phyloP scores from a whole-genome alignment of 1,140 invertebrate species.

The Copidosoma floridanum region DNA sequence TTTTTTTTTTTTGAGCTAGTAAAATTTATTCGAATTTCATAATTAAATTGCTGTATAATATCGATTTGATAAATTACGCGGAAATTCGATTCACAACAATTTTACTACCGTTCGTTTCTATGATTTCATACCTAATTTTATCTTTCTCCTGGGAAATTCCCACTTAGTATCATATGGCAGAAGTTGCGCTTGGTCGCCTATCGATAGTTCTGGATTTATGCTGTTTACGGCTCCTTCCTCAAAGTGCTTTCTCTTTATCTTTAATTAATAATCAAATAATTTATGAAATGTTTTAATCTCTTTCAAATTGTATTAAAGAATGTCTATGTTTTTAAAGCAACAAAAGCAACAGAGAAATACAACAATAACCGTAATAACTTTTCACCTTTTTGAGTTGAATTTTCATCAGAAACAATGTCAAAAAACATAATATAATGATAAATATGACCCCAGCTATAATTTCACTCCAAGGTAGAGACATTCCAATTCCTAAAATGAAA shows the following conservation, averaged over 20 bases:
- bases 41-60: no score
- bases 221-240: conserved; percentile 76
- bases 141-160: conserved; percentile 83
- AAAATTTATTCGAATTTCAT: no score
- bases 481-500: conserved; percentile 37
- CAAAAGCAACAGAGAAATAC: no score
- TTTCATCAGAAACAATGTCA: conserved; percentile 59
- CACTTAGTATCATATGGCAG: conserved; percentile 87
- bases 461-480: conserved; percentile 39
- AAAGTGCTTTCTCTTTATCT: conserved; percentile 68
- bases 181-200: conserved; percentile 88
- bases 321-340: conserved; percentile 19
- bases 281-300: no score
- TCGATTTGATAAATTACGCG: no score
- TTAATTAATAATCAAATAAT: neutral
- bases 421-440: conserved; percentile 43
- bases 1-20: neutral
- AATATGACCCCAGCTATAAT: conserved; percentile 55
- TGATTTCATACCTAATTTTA: conserved; percentile 85
- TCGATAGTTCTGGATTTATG: conserved; percentile 82
- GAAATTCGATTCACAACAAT: no score
- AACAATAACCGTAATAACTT: no score
- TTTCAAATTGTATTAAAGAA: no score
- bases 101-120: no score
- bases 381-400: conserved; percentile 61